A percentile compares a stretch with the other conserved stretches of the same genome.
Evolutionary conservation across 2,888 invertebrate species (phyloP).

Genomic region (Blera fallax): DNA sequence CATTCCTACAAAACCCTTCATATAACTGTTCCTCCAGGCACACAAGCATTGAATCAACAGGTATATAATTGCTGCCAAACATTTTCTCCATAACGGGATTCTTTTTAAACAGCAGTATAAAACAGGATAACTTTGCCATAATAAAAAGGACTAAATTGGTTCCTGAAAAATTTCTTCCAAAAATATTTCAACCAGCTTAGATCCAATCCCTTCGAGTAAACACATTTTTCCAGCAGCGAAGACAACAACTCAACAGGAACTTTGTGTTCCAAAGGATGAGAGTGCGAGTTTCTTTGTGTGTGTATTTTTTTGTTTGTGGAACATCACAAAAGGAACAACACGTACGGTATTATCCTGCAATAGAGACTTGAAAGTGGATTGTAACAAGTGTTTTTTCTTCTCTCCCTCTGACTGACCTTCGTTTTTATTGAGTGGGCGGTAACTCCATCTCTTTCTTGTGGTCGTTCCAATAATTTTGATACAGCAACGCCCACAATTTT

Average conservation of each 20-base stretch:
- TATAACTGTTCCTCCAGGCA: neutral
- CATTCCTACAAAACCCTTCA: neutral
- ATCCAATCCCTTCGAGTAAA: slow-evolving; percentile 36
- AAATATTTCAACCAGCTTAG: neutral
- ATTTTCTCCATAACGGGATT: neutral
- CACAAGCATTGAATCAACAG: neutral
- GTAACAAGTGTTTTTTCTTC: slow-evolving; percentile 14
- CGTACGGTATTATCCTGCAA: slow-evolving; percentile 10
- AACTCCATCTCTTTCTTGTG: neutral
- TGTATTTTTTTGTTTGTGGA: slow-evolving; percentile 48
- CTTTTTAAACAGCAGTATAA: neutral
- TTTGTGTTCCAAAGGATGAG: slow-evolving; percentile 21
- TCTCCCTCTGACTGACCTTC: neutral
- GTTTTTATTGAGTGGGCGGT: slow-evolving; percentile 17
- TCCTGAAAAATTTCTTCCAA: neutral
- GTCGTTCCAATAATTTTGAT: slow-evolving; percentile 20
- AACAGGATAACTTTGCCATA: neutral
- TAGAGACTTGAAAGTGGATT: slow-evolving; percentile 9
- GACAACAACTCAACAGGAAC: slow-evolving; percentile 11
- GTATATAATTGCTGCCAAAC: neutral
- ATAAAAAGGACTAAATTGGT: neutral
- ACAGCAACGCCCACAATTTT: slow-evolving; percentile 53
- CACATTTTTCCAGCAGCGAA: slow-evolving; percentile 39
- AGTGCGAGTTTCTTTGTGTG: neutral
- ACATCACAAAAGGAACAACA: neutral